phyloP scores from a whole-genome alignment of 1,140 invertebrate genomes.

The Polypedilum pembai region DNA sequence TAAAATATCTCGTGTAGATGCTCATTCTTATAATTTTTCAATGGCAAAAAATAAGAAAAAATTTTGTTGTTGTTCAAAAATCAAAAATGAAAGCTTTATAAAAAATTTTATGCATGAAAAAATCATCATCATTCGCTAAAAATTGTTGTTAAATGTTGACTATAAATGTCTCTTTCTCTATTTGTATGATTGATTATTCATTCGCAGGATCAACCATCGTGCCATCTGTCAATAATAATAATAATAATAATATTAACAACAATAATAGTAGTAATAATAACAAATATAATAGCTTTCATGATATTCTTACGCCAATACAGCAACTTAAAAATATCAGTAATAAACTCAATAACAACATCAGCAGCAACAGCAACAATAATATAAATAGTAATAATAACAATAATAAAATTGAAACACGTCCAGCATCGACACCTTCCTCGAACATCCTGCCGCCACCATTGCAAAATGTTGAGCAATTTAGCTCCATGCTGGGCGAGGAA shows the following conservation, averaged over 20 bases:
- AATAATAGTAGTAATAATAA: slow-evolving; percentile 20
- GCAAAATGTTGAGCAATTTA: slow-evolving; percentile 62
- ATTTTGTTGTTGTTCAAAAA: not conserved
- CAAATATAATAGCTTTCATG: slow-evolving; percentile 26
- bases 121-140: not conserved
- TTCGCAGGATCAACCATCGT: slow-evolving; percentile 8
- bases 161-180: not conserved
- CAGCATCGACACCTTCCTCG: slow-evolving; percentile 47
- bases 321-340: slow-evolving; percentile 27
- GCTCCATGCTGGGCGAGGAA: slow-evolving; percentile 64
- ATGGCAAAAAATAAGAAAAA: not conserved
- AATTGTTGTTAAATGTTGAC: slow-evolving; percentile 8
- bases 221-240: slow-evolving; percentile 16
- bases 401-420: slow-evolving; percentile 30
- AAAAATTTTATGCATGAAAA: not conserved
- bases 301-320: slow-evolving; percentile 26
- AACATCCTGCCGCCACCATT: slow-evolving; percentile 50
- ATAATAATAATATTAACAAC: slow-evolving; percentile 23
- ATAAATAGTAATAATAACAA: slow-evolving; percentile 22
- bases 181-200: not conserved
- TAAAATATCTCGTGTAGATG: too few relatives aligned
- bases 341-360: not conserved
- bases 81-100: not conserved
- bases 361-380: not conserved
- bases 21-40: too few relatives aligned